Evolutionary conservation across 2,113 vertebrate species (phyloP).

Genomic region (Anhinga rufa): DNA sequence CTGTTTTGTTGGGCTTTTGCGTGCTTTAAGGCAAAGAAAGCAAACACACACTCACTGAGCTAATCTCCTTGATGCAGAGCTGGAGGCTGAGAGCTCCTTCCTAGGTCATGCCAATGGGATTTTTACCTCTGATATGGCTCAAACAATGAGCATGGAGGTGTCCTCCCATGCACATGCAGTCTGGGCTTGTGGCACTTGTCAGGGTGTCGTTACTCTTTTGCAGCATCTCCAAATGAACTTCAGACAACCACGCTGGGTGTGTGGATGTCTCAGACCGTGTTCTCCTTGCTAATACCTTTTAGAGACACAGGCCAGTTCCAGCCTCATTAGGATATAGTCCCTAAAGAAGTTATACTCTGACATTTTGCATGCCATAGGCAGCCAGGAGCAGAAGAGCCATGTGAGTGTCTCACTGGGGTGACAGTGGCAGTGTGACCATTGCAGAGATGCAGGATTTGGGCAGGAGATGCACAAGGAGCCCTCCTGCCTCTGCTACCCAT

Average conservation of each 20-base stretch:
- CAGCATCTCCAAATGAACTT: not conserved
- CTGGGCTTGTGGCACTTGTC: not conserved
- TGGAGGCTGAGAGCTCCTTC: not conserved
- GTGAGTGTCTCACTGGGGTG: not conserved
- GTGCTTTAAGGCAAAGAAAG: constrained; percentile 38
- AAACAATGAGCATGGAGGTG: accelerated
- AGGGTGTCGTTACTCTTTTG: not conserved
- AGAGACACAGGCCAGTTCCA: not conserved
- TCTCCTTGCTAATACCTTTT: not conserved
- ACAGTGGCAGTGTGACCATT: not conserved
- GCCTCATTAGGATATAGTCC: not conserved
- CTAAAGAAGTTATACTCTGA: no score
- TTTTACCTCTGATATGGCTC: not conserved
- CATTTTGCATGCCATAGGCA: not conserved
- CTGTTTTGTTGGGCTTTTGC: constrained; percentile 25
- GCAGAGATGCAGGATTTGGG: not conserved
- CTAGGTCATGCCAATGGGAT: not conserved
- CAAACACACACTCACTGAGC: not conserved
- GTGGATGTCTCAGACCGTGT: not conserved
- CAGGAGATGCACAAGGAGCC: not conserved
- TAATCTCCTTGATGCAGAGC: not conserved
- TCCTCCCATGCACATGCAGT: accelerated
- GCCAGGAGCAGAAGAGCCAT: accelerated
- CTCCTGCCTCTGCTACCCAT: not conserved
- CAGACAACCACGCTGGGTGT: accelerated